Evolutionary conservation across 53 echinoderm and acorn worm species (phyloP), one percentile per base, ranked within the genome.

Genomic region (Zoroaster sp.): DNA sequence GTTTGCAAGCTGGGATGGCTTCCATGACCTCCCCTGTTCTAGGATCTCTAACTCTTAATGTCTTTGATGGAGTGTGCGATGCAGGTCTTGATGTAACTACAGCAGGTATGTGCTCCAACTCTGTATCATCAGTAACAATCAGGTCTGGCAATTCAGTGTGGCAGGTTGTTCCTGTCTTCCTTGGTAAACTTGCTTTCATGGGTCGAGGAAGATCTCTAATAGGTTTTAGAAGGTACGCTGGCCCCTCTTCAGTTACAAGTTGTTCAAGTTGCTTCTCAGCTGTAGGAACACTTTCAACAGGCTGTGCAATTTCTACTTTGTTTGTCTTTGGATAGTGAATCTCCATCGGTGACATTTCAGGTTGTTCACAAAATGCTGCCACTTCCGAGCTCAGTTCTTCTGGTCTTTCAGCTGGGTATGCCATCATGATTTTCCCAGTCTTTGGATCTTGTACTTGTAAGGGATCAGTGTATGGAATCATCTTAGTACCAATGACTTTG

Each of bases 221-320:
- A 21, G 94, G 94, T 53, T 80, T 74, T n/a, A 94, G 75, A 43
- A 89, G 81, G 69, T 87, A 94, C 25, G 94, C 94, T 7, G 81
- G 94, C 42, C 94, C 94, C 87, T 92, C 87, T 21, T 87, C 88
- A 18, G 94, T 94, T 28, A 92, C 70, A 4, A 94, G 82, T 77
- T 94, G 94, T 21, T 40, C 74, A 5, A 43, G 4, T n/a, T 38
- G 40, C 40, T 74, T 0, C 7, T 37, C 74, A 37, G 40, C 17
- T 13, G 8, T 40, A 9, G 39, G n/a, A 20, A 23, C 39, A 25
- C 6, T 80, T 44, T 39, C 38, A 54, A 46, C 76, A 52, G 89
- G 89, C 55, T 81, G 51, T 51, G 89, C 80, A 12, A 89, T 53
- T 31, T 80, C 63, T 6, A 81, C 81, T 41, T 41, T 89, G 44